Evolutionary conservation across 2,888 invertebrate genomes (phyloP).

Genomic region (Patella caerulea): DNA sequence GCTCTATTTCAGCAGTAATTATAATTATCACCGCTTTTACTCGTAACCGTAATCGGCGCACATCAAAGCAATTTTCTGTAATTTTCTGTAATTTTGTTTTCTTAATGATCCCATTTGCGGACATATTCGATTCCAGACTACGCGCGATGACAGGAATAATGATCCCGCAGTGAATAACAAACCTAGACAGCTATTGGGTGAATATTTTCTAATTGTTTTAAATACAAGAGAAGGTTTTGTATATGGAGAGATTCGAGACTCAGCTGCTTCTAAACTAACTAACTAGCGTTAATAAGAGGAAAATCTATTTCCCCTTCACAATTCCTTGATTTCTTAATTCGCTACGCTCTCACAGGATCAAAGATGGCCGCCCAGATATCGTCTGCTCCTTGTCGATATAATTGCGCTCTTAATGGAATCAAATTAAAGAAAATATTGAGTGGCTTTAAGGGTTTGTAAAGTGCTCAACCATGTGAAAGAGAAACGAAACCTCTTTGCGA

Average conservation of each 20-base stretch:
- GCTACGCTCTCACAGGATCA: neutral
- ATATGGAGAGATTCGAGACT: too few relatives aligned
- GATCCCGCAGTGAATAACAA: constrained; percentile 10
- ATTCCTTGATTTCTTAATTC: constrained; percentile 5
- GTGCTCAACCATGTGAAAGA: too few relatives aligned
- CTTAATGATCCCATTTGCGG: constrained; percentile 31
- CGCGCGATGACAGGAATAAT: constrained; percentile 18
- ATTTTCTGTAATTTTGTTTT: constrained; percentile 34
- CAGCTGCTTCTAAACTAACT: too few relatives aligned
- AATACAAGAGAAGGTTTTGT: too few relatives aligned
- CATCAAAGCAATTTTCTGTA: constrained; percentile 36
- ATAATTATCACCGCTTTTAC: constrained; percentile 35
- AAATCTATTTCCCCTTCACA: constrained; percentile 3
- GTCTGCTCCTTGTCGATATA: neutral
- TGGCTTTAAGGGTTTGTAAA: neutral
- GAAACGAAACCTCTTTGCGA: too few relatives aligned
- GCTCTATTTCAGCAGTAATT: constrained; percentile 28
- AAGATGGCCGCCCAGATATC: neutral
- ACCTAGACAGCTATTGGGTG: neutral
- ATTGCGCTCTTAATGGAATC: neutral
- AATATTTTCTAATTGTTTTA: too few relatives aligned
- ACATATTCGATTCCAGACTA: constrained; percentile 23
- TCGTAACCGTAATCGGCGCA: constrained; percentile 31
- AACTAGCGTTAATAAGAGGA: neutral
- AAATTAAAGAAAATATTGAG: constrained; percentile 7